Evolutionary conservation across 2,113 vertebrate genomes (phyloP), one percentile per base, ranked within the genome.

Genomic region (Pao palembangensis): DNA sequence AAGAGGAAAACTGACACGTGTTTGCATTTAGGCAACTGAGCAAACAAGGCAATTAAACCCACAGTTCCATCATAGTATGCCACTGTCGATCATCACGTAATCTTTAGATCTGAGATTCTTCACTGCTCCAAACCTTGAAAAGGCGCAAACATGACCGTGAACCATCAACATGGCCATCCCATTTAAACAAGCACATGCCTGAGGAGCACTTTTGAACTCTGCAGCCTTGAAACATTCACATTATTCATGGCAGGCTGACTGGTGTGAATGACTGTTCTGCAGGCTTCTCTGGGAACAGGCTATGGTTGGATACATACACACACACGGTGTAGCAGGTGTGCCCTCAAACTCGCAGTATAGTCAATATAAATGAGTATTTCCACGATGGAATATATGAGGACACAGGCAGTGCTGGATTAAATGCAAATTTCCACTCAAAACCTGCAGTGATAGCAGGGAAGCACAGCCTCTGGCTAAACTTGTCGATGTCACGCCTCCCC

Each of bases 401-500:
- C 8, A 38, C 34, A 38, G 34, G 34, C 34, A 38, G 34, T 38
- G 34, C 34, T 12, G 8, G 34, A 38, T 38, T 12, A 12, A 31
- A 38, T 38, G 34, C 34, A 38, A 38, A 38, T 38, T 38, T 38
- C 34, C 34, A 28, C 25, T 75, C 74, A 65, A 66, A 66, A 69
- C 81, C 72, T 81, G 79, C 77, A 75, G 72, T 12, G 34, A 38
- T 38, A 38, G 34, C 34, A 12, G 76, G 66, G 60, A 68, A 48
- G 47, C 53, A 67, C 54, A 82, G 75, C 78, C 74, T 69, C 55
- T 61, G 44, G 68, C 69, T 76, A 68, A 81, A 87, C 78, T 85
- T 88, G 83, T 87, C 84, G 83, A 88, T 87, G 86, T 88, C 81
- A 85, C 74, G 72, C 76, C 78, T 76, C 73, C 70, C 58, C 43